phyloP scores from a whole-genome alignment of 2,888 invertebrate species.

The Allolobophora icterica region DNA sequence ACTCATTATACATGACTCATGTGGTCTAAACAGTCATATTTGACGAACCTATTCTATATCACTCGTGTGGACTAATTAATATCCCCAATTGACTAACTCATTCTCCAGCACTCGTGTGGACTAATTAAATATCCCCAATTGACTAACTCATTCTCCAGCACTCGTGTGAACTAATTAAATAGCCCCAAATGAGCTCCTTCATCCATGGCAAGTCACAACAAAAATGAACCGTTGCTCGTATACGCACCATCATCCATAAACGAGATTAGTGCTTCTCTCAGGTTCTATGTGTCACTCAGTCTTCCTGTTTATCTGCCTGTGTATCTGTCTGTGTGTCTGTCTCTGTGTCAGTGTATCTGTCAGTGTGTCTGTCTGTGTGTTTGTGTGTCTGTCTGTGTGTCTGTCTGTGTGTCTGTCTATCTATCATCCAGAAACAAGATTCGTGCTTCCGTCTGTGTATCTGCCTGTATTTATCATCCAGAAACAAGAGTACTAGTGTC shows the following conservation, averaged over 20 bases:
- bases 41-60: too few species aligned
- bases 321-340: too few species aligned
- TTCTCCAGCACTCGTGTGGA: not conserved
- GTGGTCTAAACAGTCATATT: too few species aligned
- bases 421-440: not conserved
- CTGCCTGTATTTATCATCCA: not conserved
- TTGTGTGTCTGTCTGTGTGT: not conserved
- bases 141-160: not conserved
- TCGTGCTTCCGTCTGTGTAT: not conserved
- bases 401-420: not conserved
- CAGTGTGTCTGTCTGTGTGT: not conserved
- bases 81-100: too few species aligned
- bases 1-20: too few species aligned
- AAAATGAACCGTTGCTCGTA: not conserved
- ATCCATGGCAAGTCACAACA: not conserved
- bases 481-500: too few species aligned
- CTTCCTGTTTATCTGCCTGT: not conserved
- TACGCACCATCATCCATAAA: not conserved
- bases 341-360: not conserved
- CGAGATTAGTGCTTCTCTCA: too few species aligned
- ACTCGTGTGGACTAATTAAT: not conserved
- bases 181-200: not conserved
- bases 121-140: not conserved
- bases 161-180: not conserved
- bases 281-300: not conserved